Percentiles rank a stretch among this genome's conserved stretches.
These are phyloP conservation scores for Mola mola DNA, from an alignment of 2,113 vertebrate species.

Conservation along the genomic window DNA sequence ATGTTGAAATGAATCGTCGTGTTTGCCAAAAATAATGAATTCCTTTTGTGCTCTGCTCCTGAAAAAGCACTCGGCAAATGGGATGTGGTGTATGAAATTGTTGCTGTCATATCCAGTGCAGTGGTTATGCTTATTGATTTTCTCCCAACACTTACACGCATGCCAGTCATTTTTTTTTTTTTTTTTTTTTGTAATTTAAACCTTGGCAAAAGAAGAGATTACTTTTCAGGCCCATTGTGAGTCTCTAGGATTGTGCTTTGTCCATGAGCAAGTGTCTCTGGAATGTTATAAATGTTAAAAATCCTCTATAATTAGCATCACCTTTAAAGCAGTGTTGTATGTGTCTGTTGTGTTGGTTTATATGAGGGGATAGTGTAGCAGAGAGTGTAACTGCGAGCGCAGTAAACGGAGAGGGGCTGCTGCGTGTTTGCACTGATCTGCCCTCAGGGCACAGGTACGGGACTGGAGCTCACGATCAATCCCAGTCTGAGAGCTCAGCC, in stretches of 20 bases:
- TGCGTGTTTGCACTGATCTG: conserved; percentile 74
- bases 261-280: not conserved
- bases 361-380: conserved; percentile 30
- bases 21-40: conserved; percentile 73
- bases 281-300: too few relatives aligned
- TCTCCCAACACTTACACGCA: conserved; percentile 24
- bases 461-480: conserved; percentile 75
- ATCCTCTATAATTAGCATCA: too few relatives aligned
- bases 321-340: conserved; percentile 15
- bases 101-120: conserved; percentile 68
- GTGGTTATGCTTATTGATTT: conserved; percentile 73
- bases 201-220: conserved; percentile 8
- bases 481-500: conserved; percentile 68
- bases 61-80: conserved; percentile 67
- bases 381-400: conserved; percentile 45
- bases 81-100: conserved; percentile 75
- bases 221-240: conserved; percentile 19
- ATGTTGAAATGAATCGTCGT: conserved; percentile 68
- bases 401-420: conserved; percentile 66
- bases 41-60: conserved; percentile 58
- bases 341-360: conserved; percentile 14
- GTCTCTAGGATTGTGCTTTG: conserved; percentile 15
- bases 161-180: conserved; percentile 45
- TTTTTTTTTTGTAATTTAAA: too few relatives aligned
- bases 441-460: conserved; percentile 75